Evolutionary conservation across 2,113 vertebrate species (phyloP).

Genomic region (Lutjanus erythropterus): DNA sequence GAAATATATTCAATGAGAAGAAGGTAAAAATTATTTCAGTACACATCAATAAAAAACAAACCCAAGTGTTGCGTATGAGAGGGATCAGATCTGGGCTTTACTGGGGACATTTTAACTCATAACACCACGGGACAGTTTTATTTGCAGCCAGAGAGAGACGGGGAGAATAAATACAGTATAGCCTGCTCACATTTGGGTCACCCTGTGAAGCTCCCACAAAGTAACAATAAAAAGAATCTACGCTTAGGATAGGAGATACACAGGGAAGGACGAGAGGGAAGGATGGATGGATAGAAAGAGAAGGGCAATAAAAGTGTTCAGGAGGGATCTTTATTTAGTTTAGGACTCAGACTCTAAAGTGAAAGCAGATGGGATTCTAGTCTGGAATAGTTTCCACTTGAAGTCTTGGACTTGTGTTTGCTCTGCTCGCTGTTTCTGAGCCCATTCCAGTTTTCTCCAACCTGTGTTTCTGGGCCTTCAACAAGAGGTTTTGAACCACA

Average conservation of each 20-base stretch:
- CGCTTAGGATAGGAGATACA: slow-evolving; percentile 29
- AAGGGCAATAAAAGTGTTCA: slow-evolving; percentile 81
- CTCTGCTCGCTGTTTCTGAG: slow-evolving; percentile 71
- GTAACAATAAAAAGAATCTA: slow-evolving; percentile 55
- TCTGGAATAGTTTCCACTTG: slow-evolving; percentile 86
- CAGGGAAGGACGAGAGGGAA: slow-evolving; percentile 49
- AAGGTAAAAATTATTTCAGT: neutral
- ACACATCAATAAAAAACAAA: slow-evolving; percentile 41
- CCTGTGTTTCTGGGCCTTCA: slow-evolving; percentile 64
- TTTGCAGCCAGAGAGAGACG: slow-evolving; percentile 48
- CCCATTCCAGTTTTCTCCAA: slow-evolving; percentile 68
- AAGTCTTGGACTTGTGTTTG: slow-evolving; percentile 79
- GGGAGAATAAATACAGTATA: slow-evolving; percentile 20
- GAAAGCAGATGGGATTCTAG: slow-evolving; percentile 85
- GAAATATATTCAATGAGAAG: neutral
- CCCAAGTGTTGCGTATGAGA: slow-evolving; percentile 46
- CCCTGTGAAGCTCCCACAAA: slow-evolving; percentile 54
- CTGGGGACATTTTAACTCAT: slow-evolving; percentile 52
- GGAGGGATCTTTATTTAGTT: slow-evolving; percentile 86
- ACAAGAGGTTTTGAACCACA: slow-evolving; percentile 50
- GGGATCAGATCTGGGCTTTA: slow-evolving; percentile 42
- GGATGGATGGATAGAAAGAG: slow-evolving; percentile 68
- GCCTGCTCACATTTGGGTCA: slow-evolving; percentile 41
- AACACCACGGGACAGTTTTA: slow-evolving; percentile 63
- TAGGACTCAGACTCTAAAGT: slow-evolving; percentile 82